Conservation (phyloP, 1,140 invertebrate genomes). For the Spodoptera frugiperda region DNA sequence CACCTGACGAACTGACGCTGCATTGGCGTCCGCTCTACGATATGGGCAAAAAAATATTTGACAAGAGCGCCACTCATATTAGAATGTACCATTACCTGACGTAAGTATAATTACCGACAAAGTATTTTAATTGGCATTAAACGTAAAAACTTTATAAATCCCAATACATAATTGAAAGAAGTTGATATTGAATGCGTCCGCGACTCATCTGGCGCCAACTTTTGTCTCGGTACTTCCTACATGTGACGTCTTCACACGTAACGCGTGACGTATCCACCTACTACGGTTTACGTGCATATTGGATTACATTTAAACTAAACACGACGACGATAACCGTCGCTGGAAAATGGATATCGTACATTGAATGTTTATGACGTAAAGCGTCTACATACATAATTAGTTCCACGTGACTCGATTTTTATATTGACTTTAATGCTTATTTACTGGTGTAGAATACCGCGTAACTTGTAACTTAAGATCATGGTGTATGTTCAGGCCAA, state of each 20-base stretch:
- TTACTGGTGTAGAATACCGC: not conserved
- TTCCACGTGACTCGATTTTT: not conserved
- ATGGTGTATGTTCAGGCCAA: constrained; percentile 74
- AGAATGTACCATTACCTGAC: constrained; percentile 89
- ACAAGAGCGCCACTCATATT: constrained; percentile 68
- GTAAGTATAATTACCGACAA: constrained; percentile 73
- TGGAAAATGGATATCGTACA: not conserved
- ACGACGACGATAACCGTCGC: not conserved
- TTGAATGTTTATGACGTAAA: constrained; percentile 7
- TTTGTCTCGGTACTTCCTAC: constrained; percentile 23
- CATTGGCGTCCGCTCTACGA: constrained; percentile 96
- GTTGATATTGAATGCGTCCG: constrained; percentile 18
- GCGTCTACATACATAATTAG: not conserved
- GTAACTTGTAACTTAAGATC: not conserved
- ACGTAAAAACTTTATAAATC: not conserved
- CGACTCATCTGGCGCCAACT: constrained; percentile 22
- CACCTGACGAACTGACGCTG: constrained; percentile 92
- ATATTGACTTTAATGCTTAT: not conserved
- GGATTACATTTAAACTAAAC: not conserved
- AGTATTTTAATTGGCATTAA: not conserved
- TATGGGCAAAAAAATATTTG: constrained; percentile 86
- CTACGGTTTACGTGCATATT: not conserved
- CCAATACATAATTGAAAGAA: constrained; percentile 15
- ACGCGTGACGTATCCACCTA: constrained; percentile 3
- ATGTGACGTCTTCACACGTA: constrained; percentile 9